Evolutionary conservation across 2,888 invertebrate species (phyloP).

Genomic region (Fragum sueziense): DNA sequence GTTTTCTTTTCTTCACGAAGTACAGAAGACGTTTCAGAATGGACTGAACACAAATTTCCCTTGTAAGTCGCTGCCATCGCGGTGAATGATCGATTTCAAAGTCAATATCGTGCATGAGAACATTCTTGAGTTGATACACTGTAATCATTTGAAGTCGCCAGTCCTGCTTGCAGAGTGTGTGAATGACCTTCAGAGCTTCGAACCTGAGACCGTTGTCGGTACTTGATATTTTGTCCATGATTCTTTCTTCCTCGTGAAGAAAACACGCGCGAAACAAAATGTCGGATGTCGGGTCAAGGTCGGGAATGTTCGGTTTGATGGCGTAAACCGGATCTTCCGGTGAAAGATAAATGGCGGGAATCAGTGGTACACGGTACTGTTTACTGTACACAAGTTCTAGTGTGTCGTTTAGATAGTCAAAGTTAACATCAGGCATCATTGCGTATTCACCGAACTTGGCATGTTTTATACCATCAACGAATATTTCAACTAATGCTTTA

Average conservation of each 20-base stretch:
- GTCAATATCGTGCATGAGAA: conserved; percentile 75
- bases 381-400: conserved; percentile 57
- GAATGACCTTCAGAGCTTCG: conserved; percentile 56
- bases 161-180: conserved; percentile 57
- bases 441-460: conserved; percentile 54
- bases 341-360: conserved; percentile 53
- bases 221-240: conserved; percentile 46
- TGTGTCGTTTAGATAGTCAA: conserved; percentile 57
- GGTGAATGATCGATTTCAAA: conserved; percentile 73
- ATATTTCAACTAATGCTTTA: conserved; percentile 62
- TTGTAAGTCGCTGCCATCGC: conserved; percentile 73
- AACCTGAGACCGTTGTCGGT: conserved; percentile 60
- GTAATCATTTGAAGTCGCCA: conserved; percentile 59
- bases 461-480: conserved; percentile 62
- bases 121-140: conserved; percentile 75
- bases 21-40: conserved; percentile 69
- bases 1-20: conserved; percentile 58
- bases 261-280: conserved; percentile 53
- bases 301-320: conserved; percentile 53
- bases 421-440: conserved; percentile 51
- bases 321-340: conserved; percentile 55
- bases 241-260: conserved; percentile 50
- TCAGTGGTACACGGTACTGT: conserved; percentile 46
- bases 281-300: conserved; percentile 58
- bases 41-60: conserved; percentile 70